A percentile compares a stretch with the other conserved stretches of the same genome.
These are phyloP conservation scores for Aethes cnicana DNA, from an alignment of 2,888 invertebrate genomes.

Conservation along the genomic window DNA sequence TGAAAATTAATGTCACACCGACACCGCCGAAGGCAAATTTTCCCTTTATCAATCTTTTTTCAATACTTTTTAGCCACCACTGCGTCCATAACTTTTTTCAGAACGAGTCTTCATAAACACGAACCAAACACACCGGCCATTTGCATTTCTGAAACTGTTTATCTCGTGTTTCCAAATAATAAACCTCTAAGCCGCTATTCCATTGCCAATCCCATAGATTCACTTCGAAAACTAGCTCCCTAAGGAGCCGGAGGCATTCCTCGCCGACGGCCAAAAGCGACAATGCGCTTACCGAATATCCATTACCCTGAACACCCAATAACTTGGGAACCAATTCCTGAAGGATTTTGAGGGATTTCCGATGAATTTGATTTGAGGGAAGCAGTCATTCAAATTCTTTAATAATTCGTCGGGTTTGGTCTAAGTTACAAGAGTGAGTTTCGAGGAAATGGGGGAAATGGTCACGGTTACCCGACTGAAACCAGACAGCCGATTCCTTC, in stretches of 20 bases:
- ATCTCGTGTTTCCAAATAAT: slow-evolving; percentile 24
- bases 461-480: too few relatives aligned
- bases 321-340: slow-evolving; percentile 45
- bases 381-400: slow-evolving; percentile 54
- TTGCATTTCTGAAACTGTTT: neutral
- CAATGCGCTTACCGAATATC: slow-evolving; percentile 28
- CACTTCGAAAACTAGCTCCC: neutral
- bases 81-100: too few relatives aligned
- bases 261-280: slow-evolving; percentile 6
- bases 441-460: too few relatives aligned
- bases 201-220: neutral
- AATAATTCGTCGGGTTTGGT: slow-evolving; percentile 43
- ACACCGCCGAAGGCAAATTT: too few relatives aligned
- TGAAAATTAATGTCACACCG: too few relatives aligned
- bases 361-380: slow-evolving; percentile 52
- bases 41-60: too few relatives aligned
- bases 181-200: slow-evolving; percentile 8
- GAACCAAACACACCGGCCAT: neutral
- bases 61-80: too few relatives aligned
- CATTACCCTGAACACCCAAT: slow-evolving; percentile 34
- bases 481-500: too few relatives aligned
- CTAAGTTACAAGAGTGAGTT: slow-evolving; percentile 14
- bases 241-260: slow-evolving; percentile 7
- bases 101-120: too few relatives aligned
- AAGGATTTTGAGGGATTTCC: slow-evolving; percentile 49